These are phyloP conservation scores for Galerucella calmariensis DNA, from an alignment of 2,888 invertebrate species.

Conservation along the genomic window DNA sequence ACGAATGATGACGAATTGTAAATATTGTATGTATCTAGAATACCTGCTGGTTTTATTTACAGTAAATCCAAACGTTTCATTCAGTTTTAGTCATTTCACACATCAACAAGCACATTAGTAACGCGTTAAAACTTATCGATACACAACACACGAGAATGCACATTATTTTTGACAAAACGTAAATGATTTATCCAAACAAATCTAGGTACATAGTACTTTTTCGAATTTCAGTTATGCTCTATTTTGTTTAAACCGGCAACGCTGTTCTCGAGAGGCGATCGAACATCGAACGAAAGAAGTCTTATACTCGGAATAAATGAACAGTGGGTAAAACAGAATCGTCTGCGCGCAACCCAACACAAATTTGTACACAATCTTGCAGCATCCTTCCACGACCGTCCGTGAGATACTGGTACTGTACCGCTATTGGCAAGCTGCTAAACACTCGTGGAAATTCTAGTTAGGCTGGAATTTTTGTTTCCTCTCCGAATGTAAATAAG, in stretches of 20 bases:
- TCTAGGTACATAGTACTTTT: background rate
- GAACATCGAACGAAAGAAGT: conserved; percentile 18
- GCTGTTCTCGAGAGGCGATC: conserved; percentile 9
- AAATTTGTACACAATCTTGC: conserved; percentile 8
- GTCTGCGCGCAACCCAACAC: background rate
- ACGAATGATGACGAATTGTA: background rate
- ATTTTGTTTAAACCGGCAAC: conserved; percentile 2
- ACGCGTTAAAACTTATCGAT: background rate
- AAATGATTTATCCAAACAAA: background rate
- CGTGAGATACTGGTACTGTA: background rate
- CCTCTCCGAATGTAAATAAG: background rate
- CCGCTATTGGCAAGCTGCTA: background rate
- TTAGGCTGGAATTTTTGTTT: background rate
- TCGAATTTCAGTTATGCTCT: conserved; percentile 4
- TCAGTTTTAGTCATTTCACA: conserved; percentile 5
- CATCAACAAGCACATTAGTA: background rate
- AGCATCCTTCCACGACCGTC: background rate
- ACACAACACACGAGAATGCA: background rate
- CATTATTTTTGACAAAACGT: background rate
- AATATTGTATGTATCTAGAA: background rate
- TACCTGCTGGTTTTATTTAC: conserved; percentile 3
- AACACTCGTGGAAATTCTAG: conserved; percentile 5
- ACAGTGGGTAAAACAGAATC: conserved; percentile 18
- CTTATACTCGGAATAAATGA: conserved; percentile 13
- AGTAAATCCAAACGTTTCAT: background rate